Evolutionary conservation across 2,888 invertebrate species (phyloP).

Genomic region (Mythimna albipuncta): DNA sequence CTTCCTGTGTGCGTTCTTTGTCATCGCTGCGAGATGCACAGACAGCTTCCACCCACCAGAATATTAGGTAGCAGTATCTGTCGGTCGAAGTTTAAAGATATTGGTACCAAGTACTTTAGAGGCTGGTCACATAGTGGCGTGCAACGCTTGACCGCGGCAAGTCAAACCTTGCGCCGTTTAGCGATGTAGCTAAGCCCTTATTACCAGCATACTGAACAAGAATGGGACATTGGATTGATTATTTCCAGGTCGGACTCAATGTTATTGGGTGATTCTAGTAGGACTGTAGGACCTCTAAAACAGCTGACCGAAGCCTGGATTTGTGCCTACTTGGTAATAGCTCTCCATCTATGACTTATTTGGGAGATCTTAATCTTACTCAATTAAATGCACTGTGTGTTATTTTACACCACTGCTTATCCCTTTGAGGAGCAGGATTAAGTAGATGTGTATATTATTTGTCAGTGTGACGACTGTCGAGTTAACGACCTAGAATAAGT

Average conservation of each 20-base stretch:
- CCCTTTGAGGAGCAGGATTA: neutral
- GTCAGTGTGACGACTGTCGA: constrained; percentile 3
- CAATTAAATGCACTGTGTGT: neutral
- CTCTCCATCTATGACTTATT: too few species aligned
- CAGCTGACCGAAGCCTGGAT: neutral
- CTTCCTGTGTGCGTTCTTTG: constrained; percentile 91
- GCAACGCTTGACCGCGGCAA: too few species aligned
- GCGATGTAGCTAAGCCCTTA: too few species aligned
- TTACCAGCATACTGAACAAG: too few species aligned
- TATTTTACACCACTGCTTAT: neutral
- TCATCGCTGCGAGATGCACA: constrained; percentile 88
- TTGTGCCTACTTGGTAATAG: neutral
- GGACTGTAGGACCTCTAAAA: neutral
- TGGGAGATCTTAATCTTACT: neutral
- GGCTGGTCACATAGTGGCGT: too few species aligned
- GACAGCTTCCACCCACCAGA: constrained; percentile 94
- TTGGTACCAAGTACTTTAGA: too few species aligned
- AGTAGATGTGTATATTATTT: neutral
- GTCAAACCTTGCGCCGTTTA: too few species aligned
- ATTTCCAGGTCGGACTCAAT: too few species aligned
- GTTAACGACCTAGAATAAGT: constrained; percentile 41
- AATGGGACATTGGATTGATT: too few species aligned
- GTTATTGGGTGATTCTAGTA: neutral
- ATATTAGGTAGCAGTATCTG: constrained; percentile 93
- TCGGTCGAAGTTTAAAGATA: constrained; percentile 6